These are phyloP conservation scores for Epinotia nisella DNA, from an alignment of 2,888 invertebrate species.

Conservation along the genomic window DNA sequence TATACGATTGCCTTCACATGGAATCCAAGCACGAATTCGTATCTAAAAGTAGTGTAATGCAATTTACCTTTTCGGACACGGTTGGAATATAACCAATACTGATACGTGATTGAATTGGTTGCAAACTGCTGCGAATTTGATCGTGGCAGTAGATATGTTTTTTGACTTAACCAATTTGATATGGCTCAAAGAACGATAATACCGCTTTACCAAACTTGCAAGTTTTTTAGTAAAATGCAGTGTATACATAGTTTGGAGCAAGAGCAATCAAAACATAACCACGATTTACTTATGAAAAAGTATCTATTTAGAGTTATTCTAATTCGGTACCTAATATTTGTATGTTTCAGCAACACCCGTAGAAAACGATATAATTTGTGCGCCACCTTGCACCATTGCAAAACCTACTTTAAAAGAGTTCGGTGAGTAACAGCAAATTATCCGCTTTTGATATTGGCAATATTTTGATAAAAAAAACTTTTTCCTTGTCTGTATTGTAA, in stretches of 20 bases:
- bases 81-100: conserved; percentile 8
- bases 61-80: conserved; percentile 25
- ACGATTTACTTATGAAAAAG: neutral
- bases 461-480: too few relatives aligned
- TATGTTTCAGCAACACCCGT: neutral
- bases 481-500: too few relatives aligned
- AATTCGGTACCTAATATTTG: neutral
- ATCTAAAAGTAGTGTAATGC: conserved; percentile 9
- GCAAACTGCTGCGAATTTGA: neutral
- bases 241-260: too few relatives aligned
- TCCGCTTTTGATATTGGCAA: too few relatives aligned
- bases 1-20: neutral
- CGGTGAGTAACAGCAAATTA: neutral
- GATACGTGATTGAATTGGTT: conserved; percentile 5
- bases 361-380: neutral
- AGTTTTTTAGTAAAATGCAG: too few relatives aligned
- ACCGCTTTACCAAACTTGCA: too few relatives aligned
- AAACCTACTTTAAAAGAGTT: neutral
- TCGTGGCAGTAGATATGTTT: neutral
- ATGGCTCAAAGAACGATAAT: too few relatives aligned
- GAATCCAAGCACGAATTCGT: neutral
- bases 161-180: neutral
- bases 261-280: neutral
- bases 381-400: neutral
- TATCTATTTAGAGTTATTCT: neutral